phyloP scores from a whole-genome alignment of 2,888 invertebrate species.

The Drosophila anceps region DNA sequence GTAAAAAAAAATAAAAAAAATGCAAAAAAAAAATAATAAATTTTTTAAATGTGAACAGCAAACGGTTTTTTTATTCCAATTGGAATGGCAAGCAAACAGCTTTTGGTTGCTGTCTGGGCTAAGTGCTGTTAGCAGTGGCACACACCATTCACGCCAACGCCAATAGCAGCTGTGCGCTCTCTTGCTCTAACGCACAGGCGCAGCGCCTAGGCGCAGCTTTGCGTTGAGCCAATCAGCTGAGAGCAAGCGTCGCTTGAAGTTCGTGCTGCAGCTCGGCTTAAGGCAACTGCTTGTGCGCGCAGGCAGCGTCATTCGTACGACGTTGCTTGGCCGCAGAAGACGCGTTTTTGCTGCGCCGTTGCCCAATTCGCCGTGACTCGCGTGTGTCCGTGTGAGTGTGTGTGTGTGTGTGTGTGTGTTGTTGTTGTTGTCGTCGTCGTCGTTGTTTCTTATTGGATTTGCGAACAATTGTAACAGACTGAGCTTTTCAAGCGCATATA shows the following conservation, averaged over 20 bases:
- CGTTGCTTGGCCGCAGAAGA: slow-evolving; percentile 52
- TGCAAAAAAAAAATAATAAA: slow-evolving; percentile 46
- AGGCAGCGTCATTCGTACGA: slow-evolving; percentile 47
- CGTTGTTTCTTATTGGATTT: slow-evolving; percentile 20
- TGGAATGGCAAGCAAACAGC: background rate
- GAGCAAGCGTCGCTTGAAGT: slow-evolving; percentile 6
- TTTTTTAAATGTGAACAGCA: slow-evolving; percentile 72
- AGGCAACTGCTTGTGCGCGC: slow-evolving; percentile 16
- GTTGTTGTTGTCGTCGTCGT: background rate
- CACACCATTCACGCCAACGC: slow-evolving; percentile 18
- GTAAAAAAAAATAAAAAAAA: slow-evolving; percentile 61
- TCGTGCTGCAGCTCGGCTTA: slow-evolving; percentile 53
- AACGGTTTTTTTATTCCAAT: background rate
- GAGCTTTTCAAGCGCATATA: slow-evolving; percentile 11
- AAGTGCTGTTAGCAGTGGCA: slow-evolving; percentile 19
- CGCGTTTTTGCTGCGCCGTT: slow-evolving; percentile 45
- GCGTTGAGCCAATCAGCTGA: slow-evolving; percentile 43
- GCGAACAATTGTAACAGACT: slow-evolving; percentile 7
- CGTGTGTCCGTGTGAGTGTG: slow-evolving; percentile 1
- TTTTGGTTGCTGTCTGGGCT: slow-evolving; percentile 33
- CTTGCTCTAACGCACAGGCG: background rate
- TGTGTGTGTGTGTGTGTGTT: too few species aligned
- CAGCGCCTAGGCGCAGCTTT: slow-evolving; percentile 24
- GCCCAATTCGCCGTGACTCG: slow-evolving; percentile 10
- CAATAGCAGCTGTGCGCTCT: slow-evolving; percentile 22